Percentiles rank a stretch among this genome's conserved stretches.
Evolutionary conservation across 2,797 vertebrate genomes (phyloP).

Genomic region (Phoeniculus purpureus): DNA sequence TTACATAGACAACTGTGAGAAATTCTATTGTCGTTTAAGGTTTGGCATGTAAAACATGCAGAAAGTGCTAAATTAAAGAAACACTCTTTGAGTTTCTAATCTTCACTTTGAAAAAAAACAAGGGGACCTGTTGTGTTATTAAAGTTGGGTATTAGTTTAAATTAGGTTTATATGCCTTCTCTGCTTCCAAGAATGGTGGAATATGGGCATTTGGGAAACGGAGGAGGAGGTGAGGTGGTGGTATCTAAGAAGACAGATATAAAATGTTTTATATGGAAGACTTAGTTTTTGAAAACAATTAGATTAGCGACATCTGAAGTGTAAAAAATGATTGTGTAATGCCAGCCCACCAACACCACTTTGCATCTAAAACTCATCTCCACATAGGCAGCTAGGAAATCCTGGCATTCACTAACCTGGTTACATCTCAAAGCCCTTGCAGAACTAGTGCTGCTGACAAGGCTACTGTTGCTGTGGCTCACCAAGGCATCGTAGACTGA

Average conservation of each 20-base stretch:
- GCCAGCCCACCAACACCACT: no score
- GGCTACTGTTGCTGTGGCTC: not conserved
- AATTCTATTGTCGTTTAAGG: not conserved
- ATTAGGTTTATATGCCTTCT: not conserved
- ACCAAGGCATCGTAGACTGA: not conserved
- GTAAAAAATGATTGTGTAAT: not conserved
- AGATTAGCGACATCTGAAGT: not conserved
- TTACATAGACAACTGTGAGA: not conserved
- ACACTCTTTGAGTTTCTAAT: not conserved
- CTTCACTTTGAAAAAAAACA: not conserved
- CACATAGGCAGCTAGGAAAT: accelerated
- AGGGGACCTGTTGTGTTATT: not conserved
- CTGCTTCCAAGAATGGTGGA: not conserved
- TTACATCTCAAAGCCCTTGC: not conserved
- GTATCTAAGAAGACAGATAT: not conserved
- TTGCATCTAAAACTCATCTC: not conserved
- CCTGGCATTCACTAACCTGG: no score
- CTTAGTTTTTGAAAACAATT: not conserved
- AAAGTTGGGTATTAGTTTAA: not conserved
- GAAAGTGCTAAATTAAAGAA: not conserved
- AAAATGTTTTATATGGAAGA: not conserved
- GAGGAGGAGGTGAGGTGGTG: not conserved
- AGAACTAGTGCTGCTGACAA: not conserved
- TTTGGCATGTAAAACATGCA: not conserved
- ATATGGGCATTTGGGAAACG: not conserved